Evolutionary conservation across 2,888 invertebrate genomes (phyloP).

Genomic region (Cylloceria caligata): DNA sequence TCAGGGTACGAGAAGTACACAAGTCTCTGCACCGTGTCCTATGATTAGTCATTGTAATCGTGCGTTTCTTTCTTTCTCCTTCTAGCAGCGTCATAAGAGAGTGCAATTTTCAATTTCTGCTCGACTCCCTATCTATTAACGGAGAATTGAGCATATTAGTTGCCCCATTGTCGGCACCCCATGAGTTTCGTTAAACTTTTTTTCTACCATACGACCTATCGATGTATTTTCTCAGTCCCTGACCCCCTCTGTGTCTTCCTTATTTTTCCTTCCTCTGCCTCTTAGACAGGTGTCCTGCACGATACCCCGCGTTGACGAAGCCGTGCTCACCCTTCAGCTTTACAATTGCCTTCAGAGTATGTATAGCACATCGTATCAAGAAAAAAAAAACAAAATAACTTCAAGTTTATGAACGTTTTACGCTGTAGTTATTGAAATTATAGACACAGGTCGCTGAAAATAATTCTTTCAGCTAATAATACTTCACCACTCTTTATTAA

Average conservation of each 20-base stretch:
- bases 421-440: neutral
- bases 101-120: slow-evolving; percentile 44
- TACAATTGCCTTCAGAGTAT: slow-evolving; percentile 30
- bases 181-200: slow-evolving; percentile 63
- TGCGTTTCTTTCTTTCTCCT: slow-evolving; percentile 16
- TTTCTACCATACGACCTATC: slow-evolving; percentile 58
- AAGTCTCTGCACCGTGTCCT: slow-evolving; percentile 48
- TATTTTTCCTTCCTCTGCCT: neutral
- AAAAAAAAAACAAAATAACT: slow-evolving; percentile 19
- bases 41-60: slow-evolving; percentile 61
- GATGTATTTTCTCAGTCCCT: slow-evolving; percentile 56
- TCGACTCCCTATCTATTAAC: slow-evolving; percentile 36
- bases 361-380: slow-evolving; percentile 2
- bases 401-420: neutral
- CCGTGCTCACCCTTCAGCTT: slow-evolving; percentile 57
- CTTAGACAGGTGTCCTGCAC: slow-evolving; percentile 53
- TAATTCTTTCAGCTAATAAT: neutral
- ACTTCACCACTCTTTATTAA: too few species aligned
- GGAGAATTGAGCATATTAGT: slow-evolving; percentile 4
- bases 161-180: slow-evolving; percentile 52
- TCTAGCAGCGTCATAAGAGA: slow-evolving; percentile 15
- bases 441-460: neutral
- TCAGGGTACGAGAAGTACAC: slow-evolving; percentile 41
- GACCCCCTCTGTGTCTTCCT: slow-evolving; percentile 9
- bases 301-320: slow-evolving; percentile 55